Conservation (phyloP, 1,140 invertebrate genomes). For the Laupala kohalensis region DNA sequence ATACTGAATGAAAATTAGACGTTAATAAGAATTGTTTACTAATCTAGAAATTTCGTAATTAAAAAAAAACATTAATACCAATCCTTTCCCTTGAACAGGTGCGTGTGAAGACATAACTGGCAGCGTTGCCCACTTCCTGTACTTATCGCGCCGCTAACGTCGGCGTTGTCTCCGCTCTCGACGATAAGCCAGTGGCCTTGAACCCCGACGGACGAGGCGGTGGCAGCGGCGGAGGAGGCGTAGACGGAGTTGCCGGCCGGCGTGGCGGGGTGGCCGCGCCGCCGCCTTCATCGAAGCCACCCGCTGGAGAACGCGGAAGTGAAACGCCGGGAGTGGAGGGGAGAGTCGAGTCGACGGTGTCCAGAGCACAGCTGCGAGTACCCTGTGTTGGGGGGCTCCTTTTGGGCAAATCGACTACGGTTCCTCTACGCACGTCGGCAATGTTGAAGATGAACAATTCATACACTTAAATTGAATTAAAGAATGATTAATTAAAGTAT, state of each 20-base stretch:
- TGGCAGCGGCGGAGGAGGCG: constrained; percentile 10
- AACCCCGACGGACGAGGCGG: constrained; percentile 1
- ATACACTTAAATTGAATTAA: neutral
- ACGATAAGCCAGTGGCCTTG: constrained; percentile 16
- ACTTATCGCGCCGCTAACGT: constrained; percentile 13
- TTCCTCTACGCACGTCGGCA: neutral
- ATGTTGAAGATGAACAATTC: neutral
- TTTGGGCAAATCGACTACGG: neutral
- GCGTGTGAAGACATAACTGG: neutral
- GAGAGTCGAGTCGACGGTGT: neutral
- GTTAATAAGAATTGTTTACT: no score
- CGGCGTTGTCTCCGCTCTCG: constrained; percentile 30
- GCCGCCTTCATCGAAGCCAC: constrained; percentile 27
- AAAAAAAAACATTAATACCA: neutral
- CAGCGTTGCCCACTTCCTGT: constrained; percentile 9
- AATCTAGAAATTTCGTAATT: neutral
- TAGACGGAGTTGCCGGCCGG: constrained; percentile 15
- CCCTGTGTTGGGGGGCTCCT: neutral
- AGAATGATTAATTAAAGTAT: neutral
- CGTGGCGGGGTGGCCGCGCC: constrained; percentile 34
- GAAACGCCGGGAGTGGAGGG: constrained; percentile 10
- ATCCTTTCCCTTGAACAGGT: constrained; percentile 6
- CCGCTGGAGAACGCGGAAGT: constrained; percentile 21
- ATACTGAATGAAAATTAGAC: neutral
- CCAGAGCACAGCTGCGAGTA: neutral